A percentile compares a stretch with the other conserved stretches of the same genome.
Conservation (phyloP, 2,797 vertebrate genomes). For the Pterois miles region DNA sequence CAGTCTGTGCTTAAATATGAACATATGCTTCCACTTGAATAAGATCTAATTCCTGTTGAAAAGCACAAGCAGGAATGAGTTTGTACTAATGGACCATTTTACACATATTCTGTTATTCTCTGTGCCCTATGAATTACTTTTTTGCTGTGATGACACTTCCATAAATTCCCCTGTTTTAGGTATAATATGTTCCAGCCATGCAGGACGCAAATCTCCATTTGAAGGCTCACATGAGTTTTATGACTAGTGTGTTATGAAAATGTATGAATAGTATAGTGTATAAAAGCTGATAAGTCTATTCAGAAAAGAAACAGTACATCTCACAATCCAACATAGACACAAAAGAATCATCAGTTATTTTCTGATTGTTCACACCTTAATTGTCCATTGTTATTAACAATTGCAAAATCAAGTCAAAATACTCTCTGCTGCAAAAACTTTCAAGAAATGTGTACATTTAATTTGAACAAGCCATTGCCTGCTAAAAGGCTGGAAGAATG, state of each 20-base stretch:
- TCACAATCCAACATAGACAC: background rate
- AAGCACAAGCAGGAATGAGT: background rate
- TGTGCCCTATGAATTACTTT: background rate
- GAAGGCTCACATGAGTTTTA: background rate
- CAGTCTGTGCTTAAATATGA: background rate
- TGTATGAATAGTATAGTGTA: background rate
- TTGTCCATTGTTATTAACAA: slow-evolving; percentile 14
- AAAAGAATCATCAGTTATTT: background rate
- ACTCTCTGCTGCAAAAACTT: background rate
- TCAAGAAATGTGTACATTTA: slow-evolving; percentile 1
- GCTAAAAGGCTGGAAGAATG: background rate
- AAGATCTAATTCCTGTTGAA: background rate
- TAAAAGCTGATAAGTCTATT: slow-evolving; percentile 14
- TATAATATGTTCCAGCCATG: background rate
- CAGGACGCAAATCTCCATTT: background rate
- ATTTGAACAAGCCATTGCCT: slow-evolving; percentile 3
- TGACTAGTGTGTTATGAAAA: background rate
- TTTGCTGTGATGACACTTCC: background rate
- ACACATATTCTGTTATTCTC: background rate
- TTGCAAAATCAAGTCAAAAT: background rate
- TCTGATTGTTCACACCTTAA: background rate
- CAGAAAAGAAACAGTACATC: background rate
- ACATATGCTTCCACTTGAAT: background rate
- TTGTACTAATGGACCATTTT: background rate
- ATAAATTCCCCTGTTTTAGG: background rate